Percentiles rank a stretch among this genome's conserved stretches.
phyloP scores from a whole-genome alignment of 1,140 invertebrate genomes.

The Bombus ignitus region DNA sequence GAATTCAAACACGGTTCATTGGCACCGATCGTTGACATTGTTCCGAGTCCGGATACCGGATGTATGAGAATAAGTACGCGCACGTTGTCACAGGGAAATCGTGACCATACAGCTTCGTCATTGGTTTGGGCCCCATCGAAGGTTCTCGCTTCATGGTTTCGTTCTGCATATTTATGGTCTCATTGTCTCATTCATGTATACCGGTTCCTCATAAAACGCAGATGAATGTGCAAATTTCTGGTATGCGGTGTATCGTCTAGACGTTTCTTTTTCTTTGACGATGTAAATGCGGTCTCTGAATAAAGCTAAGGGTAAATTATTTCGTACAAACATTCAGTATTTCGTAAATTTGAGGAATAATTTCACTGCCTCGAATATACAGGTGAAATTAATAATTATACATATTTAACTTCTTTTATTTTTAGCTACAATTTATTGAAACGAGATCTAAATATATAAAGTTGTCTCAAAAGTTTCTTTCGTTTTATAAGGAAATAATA shows the following conservation, averaged over 20 bases:
- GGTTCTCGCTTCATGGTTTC: conserved; percentile 44
- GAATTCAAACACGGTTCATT: conserved; percentile 68
- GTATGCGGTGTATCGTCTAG: background rate
- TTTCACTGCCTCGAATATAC: background rate
- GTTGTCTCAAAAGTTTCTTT: no score
- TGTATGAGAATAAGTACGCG: conserved; percentile 55
- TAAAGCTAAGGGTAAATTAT: background rate
- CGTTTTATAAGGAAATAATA: no score
- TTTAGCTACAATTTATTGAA: background rate
- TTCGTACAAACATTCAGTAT: background rate
- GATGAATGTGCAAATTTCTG: conserved; percentile 8
- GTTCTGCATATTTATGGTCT: conserved; percentile 59
- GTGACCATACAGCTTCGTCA: conserved; percentile 45
- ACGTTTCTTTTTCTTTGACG: background rate
- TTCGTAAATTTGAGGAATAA: background rate
- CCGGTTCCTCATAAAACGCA: conserved; percentile 23
- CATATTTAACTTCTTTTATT: background rate
- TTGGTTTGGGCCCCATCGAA: conserved; percentile 20
- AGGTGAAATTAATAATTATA: background rate
- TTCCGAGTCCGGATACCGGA: conserved; percentile 70
- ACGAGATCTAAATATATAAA: background rate
- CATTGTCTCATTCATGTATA: conserved; percentile 52
- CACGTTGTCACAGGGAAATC: conserved; percentile 57
- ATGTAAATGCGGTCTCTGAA: background rate
- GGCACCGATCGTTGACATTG: conserved; percentile 65